These are phyloP conservation scores for Botia almorhae DNA, from an alignment of 2,797 vertebrate genomes.

Conservation along the genomic window DNA sequence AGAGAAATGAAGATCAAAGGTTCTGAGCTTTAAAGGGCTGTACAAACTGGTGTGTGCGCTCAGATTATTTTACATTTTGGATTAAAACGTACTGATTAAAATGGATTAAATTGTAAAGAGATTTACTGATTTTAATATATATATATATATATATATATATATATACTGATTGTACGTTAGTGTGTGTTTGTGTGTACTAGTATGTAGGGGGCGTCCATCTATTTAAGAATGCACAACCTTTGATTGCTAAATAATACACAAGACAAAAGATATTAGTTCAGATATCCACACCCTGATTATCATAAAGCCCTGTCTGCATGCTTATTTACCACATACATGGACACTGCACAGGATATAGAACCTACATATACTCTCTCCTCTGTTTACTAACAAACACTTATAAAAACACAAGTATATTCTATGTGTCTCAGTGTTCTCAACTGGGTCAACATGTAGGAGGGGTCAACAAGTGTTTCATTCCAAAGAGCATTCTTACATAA, in stretches of 20 bases:
- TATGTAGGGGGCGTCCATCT: neutral
- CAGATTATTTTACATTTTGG: slow-evolving; percentile 21
- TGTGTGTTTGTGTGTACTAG: neutral
- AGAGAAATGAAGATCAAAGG: slow-evolving; percentile 12
- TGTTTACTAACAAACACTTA: neutral
- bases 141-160: no score
- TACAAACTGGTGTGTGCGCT: slow-evolving; percentile 3
- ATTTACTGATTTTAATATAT: no score
- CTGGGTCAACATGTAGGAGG: slow-evolving; percentile 22
- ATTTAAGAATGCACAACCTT: neutral
- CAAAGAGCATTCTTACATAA: slow-evolving; percentile 31
- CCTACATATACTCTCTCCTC: neutral
- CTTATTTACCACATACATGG: slow-evolving; percentile 23
- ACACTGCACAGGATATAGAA: slow-evolving; percentile 10
- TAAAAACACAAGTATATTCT: neutral
- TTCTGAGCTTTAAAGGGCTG: slow-evolving; percentile 22
- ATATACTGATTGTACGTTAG: no score
- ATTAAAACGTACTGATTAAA: slow-evolving; percentile 21
- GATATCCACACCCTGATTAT: neutral
- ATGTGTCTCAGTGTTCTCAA: slow-evolving; percentile 5
- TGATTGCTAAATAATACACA: neutral
- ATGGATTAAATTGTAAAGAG: slow-evolving; percentile 15
- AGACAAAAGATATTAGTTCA: neutral
- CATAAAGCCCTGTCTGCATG: slow-evolving; percentile 5
- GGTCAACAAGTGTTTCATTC: neutral